A percentile compares a stretch with the other conserved stretches of the same genome.
These are phyloP conservation scores for Protobothrops flavoviridis DNA, from an alignment of 2,113 vertebrate species.

Conservation along the genomic window DNA sequence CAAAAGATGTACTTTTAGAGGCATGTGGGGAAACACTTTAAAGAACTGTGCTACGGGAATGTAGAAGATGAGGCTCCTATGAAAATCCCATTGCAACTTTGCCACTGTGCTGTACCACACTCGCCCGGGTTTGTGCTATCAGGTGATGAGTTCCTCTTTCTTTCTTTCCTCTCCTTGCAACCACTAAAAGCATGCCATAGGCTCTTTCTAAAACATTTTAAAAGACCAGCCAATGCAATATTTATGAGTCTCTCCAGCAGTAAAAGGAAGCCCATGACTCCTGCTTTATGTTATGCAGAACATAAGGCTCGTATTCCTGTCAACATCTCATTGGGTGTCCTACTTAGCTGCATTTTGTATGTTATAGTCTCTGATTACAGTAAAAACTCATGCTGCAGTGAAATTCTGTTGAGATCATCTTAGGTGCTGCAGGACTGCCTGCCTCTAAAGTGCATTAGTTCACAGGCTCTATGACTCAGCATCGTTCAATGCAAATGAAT, in stretches of 20 bases:
- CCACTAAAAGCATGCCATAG: not conserved
- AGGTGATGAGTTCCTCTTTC: not conserved
- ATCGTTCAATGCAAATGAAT: slow-evolving; percentile 72
- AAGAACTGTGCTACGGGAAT: not conserved
- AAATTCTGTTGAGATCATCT: slow-evolving; percentile 64
- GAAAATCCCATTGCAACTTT: not conserved
- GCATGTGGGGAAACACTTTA: not conserved
- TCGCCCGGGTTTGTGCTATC: not conserved
- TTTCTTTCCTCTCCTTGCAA: not conserved
- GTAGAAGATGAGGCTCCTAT: not conserved
- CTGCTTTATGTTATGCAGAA: not conserved
- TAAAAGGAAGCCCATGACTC: not conserved
- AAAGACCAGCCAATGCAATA: not conserved
- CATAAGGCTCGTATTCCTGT: slow-evolving; percentile 21
- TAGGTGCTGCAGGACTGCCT: slow-evolving; percentile 68
- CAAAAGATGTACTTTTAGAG: not conserved
- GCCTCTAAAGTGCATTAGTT: slow-evolving; percentile 70
- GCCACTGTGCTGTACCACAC: too few relatives aligned
- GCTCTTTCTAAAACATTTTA: not conserved
- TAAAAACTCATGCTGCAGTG: slow-evolving; percentile 69
- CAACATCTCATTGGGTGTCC: slow-evolving; percentile 6
- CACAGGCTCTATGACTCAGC: slow-evolving; percentile 76
- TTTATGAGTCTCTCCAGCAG: not conserved
- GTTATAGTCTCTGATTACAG: slow-evolving; percentile 59
- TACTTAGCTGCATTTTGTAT: slow-evolving; percentile 33